Evolutionary conservation across 2,113 vertebrate genomes (phyloP).

Genomic region (Carlito syrichta): DNA sequence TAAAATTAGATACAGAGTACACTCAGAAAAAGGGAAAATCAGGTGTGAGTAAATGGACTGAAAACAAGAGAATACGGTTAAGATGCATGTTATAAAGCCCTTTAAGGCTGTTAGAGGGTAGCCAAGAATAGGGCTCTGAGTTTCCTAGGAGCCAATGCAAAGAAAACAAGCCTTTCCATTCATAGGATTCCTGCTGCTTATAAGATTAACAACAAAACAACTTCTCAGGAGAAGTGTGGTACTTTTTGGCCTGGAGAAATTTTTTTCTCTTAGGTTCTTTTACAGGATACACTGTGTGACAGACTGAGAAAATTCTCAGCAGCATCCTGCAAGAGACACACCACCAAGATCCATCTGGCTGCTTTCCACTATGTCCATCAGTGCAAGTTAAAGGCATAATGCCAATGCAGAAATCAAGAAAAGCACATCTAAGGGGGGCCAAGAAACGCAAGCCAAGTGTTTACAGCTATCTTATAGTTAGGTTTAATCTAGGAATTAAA

Average conservation of each 20-base stretch:
- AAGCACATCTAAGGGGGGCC: background rate
- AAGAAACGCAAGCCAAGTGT: background rate
- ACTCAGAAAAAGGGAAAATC: background rate
- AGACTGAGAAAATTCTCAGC: background rate
- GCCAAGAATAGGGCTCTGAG: background rate
- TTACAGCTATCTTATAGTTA: background rate
- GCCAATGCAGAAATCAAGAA: background rate
- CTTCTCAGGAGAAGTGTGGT: background rate
- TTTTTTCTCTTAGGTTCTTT: background rate
- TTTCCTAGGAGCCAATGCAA: background rate
- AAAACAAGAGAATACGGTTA: background rate
- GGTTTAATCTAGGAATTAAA: background rate
- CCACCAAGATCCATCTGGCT: background rate
- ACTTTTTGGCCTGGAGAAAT: background rate
- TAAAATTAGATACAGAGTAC: constrained; percentile 10
- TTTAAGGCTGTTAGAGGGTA: background rate
- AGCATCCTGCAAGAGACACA: background rate
- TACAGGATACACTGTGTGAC: background rate
- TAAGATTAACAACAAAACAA: background rate
- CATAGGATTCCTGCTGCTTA: background rate
- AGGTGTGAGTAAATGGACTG: background rate
- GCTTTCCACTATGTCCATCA: background rate
- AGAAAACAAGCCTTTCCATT: background rate
- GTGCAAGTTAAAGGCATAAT: background rate
- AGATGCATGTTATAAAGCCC: background rate